Evolutionary conservation across 2,797 vertebrate species (phyloP), one percentile per base, ranked within the genome.

Genomic region (Todus mexicanus): DNA sequence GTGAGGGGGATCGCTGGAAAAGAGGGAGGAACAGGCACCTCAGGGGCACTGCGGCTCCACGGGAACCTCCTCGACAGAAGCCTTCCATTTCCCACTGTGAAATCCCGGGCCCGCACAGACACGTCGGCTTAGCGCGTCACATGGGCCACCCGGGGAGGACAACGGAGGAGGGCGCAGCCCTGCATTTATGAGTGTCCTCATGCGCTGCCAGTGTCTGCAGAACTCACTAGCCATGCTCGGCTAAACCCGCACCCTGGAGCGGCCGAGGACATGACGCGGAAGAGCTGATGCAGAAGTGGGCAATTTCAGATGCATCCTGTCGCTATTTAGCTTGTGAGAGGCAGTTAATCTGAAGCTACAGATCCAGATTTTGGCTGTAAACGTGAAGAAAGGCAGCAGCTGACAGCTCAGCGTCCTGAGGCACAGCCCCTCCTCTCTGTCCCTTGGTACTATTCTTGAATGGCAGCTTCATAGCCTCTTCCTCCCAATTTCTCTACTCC

Each of bases 1-100:
- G 99, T 99, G 94, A 99, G 98, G 94, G 99, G 99, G 95, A 99
- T 99, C 80, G 99, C 99, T 99, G 91, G 18, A 97, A 97, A 94
- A 95, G 72, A 98, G 92, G 63, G 75, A 93, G 63, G 75, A 47
- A 65, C 6, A 31, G 48, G 59, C 31, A 15, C 12, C 33, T 97
- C 61, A 97, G 43, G 7, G 57, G 40, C 73, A 11, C 48, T 45
- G 50, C 16, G 77, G 77, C 73, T 63, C 37, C 43, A 18, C 0
- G 6, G 42, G 26, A 33, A 57, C 23, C 69, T 80, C 75, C 87
- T 84, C 8, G 1, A 47, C 50, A 38, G 43, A 14, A 79, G 61
- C 27, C 18, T 64, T n/a, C 78, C 61, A 7, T 31, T 47, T 77
- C 37, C 50, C 3, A 0, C 68, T 72, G 69, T 26, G 40, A 84